phyloP scores from a whole-genome alignment of 2,797 vertebrate genomes.

The Periparus ater region DNA sequence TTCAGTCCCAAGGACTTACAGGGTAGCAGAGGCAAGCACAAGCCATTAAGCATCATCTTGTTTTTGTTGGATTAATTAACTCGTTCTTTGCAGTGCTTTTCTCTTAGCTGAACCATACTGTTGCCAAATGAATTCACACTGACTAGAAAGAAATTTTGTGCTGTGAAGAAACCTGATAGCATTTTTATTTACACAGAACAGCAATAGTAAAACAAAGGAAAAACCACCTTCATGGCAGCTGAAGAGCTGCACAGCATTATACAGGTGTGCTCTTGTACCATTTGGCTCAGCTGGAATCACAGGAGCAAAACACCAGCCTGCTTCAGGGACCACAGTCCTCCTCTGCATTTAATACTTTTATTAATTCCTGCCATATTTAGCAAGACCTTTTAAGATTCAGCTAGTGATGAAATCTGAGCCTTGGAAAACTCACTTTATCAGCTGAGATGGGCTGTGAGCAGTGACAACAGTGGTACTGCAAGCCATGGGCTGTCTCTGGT shows the following conservation, averaged over 20 bases:
- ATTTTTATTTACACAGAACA: neutral
- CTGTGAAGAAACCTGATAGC: neutral
- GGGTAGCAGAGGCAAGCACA: rapidly evolving
- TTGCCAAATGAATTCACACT: neutral
- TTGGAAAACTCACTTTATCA: neutral
- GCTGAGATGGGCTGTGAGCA: neutral
- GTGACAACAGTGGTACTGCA: rapidly evolving
- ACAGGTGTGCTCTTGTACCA: neutral
- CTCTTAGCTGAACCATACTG: neutral
- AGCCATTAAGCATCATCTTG: neutral
- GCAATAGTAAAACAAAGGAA: neutral
- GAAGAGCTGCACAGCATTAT: neutral
- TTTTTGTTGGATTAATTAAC: neutral
- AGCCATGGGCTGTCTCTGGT: rapidly evolving
- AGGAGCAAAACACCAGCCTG: neutral
- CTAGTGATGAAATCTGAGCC: neutral
- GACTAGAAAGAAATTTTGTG: neutral
- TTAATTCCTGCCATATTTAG: neutral
- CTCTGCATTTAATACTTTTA: neutral
- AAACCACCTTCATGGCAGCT: neutral
- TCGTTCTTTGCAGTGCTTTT: neutral
- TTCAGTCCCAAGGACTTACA: rapidly evolving
- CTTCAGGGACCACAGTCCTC: neutral
- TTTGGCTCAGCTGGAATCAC: neutral
- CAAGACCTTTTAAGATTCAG: neutral